Percentiles rank a stretch among this genome's conserved stretches.
Evolutionary conservation across 2,888 invertebrate species (phyloP).

Genomic region (Nomada flava): DNA sequence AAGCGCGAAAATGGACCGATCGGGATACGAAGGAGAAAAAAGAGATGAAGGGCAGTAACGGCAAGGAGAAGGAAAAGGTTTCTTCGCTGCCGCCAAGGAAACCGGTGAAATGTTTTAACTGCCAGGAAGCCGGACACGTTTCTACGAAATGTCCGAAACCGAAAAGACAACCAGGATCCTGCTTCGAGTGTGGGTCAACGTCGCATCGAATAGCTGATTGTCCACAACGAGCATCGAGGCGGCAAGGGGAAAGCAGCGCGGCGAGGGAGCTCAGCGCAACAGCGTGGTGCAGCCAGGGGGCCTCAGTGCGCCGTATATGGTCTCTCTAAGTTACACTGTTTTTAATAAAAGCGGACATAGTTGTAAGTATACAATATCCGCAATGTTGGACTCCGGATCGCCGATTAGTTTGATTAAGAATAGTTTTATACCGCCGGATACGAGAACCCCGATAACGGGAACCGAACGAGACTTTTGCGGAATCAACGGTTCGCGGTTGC

Average conservation of each 20-base stretch:
- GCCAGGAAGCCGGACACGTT: no score
- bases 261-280: not conserved
- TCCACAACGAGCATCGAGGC: not conserved
- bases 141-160: no score
- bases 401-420: constrained; percentile 27
- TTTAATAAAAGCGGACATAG: not conserved
- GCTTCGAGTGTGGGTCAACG: constrained; percentile 5
- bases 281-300: not conserved
- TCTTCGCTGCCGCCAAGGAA: not conserved
- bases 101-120: constrained; percentile 10
- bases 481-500: not conserved
- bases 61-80: not conserved
- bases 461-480: not conserved
- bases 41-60: not conserved
- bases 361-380: not conserved
- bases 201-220: not conserved
- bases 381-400: constrained; percentile 10
- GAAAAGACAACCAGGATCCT: not conserved
- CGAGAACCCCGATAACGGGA: not conserved
- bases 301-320: not conserved
- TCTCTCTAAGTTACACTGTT: not conserved
- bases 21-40: not conserved
- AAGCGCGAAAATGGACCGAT: not conserved
- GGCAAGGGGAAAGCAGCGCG: no score
- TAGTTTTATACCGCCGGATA: not conserved